Base-by-base conservation (phyloP, 64 coral and sea anemone species). In the Pachyseris speciosa region DNA sequence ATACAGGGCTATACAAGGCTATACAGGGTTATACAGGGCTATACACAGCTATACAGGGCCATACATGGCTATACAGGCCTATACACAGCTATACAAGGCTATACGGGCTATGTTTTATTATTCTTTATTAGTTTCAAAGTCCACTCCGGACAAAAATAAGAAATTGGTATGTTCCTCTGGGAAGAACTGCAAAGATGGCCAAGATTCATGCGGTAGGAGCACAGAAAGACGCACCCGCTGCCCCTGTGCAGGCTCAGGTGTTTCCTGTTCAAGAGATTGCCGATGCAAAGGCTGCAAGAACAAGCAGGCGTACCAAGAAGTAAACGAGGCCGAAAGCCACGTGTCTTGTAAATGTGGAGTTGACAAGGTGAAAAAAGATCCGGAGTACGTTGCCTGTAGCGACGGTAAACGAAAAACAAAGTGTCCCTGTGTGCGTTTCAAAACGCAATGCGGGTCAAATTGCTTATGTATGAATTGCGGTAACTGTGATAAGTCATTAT, bases 321-420 rank as follows among this genome's bases (percentile, higher is more conserved):
- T 3, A 10, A 37, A 37, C 10, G 29, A 58, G 1, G 17, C 15
- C n/a, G 31, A 20, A 17, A 15, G 22, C 37, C 0, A 15, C 27
- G 7, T 78, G 12, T 78, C 74, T 11, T 78, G 74, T 24, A 78
- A 55, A 55, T 78, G 74, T 55, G 74, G 48, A 51, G 11, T 34
- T 26, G 29, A 78, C 28, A 78, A 78, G 36, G 48, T 33, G 0
- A 78, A 55, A 78, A 9, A 2, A 9, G 20, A 78, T 53, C 8
- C 1, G 6, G 37, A 87, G 37, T 72, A 57, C 11, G 49, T 59
- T 22, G 67, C 84, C 16, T 58, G 45, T 24, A 71, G 11, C 22
- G 65, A 86, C 32, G 83, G 83, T 7, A 70, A 86, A 49, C 40
- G 83, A 20, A 86, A 86, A 71, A 70, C 63, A 17, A 86, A 67